Evolutionary conservation across 2,888 invertebrate genomes (phyloP), one percentile per base, ranked within the genome.

Genomic region (Chloroclystis v-ata): DNA sequence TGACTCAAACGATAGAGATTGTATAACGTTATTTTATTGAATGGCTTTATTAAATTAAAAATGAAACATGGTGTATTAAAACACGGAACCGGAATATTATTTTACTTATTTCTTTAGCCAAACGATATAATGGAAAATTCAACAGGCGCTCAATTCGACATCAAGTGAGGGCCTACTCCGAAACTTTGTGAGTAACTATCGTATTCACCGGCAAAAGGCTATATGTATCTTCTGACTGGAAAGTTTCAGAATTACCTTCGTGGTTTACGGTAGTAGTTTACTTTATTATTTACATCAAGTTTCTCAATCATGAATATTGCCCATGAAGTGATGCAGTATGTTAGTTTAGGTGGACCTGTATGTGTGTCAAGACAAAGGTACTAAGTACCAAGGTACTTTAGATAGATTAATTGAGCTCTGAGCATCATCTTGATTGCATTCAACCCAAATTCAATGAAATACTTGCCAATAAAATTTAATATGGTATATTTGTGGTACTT

Each of bases 101-200:
- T 25, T 28, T 30, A 20, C n/a, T n/a, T 6, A n/a, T n/a, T n/a
- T n/a, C n/a, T n/a, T n/a, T n/a, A 35, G 39, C 20, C 29, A n/a
- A 29, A 14, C 45, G 29, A 33, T 49, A 42, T 43, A 45, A 49
- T 49, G 49, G 45, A 46, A 49, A 49, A 46, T 46, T 46, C 45
- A 49, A 46, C 49, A 49, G 42, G 45, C 45, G 33, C 45, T 37
- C 44, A 16, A 11, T 28, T 20, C 42, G 43, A 46, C 46, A 49
- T 46, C 44, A 35, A 10, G 10, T 30, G 24, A 9, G 24, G 45
- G n/a, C 20, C 38, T 49, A 49, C 49, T 49, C 20, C 25, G 10
- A 49, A 49, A 49, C 32, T 42, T 45, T n/a, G 13, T 8, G 16
- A 11, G 8, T 10, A 29, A 35, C 14, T 30, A 42, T 20, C 35